Evolutionary conservation across 2,797 vertebrate genomes (phyloP).

Genomic region (Calcarius lapponicus): DNA sequence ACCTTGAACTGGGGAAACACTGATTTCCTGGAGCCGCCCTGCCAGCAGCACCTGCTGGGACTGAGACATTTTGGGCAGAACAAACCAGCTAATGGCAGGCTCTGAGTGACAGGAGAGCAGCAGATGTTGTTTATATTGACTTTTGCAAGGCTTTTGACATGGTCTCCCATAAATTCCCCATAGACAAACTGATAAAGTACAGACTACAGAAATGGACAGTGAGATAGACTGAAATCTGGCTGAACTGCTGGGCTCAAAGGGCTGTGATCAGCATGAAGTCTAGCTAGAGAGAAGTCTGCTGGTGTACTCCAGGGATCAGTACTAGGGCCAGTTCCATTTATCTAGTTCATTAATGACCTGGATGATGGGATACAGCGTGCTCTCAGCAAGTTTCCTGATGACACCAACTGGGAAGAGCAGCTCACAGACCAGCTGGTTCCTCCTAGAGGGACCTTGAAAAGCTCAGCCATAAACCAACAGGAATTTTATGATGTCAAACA

Average conservation of each 20-base stretch:
- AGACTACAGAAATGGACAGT: background rate
- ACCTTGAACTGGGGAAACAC: background rate
- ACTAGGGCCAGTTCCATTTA: background rate
- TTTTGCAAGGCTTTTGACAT: constrained; percentile 1
- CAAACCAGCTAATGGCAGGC: background rate
- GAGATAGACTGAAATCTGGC: background rate
- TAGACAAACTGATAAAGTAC: background rate
- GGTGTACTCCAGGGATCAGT: background rate
- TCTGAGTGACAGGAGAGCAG: background rate
- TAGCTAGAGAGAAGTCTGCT: background rate
- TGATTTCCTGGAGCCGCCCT: background rate
- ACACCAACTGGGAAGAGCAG: background rate
- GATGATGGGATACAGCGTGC: background rate
- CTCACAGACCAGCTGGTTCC: background rate
- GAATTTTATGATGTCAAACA: background rate
- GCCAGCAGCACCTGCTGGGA: constrained; percentile 7
- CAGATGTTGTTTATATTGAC: constrained; percentile 21
- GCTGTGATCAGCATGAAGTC: background rate
- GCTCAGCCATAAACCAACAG: background rate
- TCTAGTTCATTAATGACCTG: background rate
- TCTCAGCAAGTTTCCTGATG: background rate
- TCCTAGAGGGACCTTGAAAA: background rate
- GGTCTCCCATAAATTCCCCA: background rate
- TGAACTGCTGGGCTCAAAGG: background rate
- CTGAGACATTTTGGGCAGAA: background rate